A percentile compares a stretch with the other conserved stretches of the same genome.
These are phyloP conservation scores for Ormia ochracea DNA, from an alignment of 2,888 invertebrate species.

Conservation along the genomic window DNA sequence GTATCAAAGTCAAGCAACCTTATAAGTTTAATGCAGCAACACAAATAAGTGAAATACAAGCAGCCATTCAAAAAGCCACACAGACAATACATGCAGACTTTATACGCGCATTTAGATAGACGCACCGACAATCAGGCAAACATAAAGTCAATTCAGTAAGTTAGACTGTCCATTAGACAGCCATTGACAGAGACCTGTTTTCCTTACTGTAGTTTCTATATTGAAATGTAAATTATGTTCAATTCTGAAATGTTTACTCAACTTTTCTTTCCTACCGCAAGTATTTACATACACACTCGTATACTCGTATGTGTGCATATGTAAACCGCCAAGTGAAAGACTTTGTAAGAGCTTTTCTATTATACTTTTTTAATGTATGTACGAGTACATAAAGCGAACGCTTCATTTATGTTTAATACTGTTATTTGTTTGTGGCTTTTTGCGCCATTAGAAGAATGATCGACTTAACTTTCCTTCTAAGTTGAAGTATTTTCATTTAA, in stretches of 20 bases:
- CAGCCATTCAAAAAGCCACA: slow-evolving; percentile 9
- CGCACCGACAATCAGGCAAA: slow-evolving; percentile 13
- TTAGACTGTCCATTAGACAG: slow-evolving; percentile 27
- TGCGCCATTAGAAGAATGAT: slow-evolving; percentile 7
- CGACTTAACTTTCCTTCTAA: slow-evolving; percentile 27
- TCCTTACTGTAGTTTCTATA: slow-evolving; percentile 34
- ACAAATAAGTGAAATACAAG: slow-evolving; percentile 9
- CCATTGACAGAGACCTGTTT: slow-evolving; percentile 59
- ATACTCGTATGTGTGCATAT: background rate
- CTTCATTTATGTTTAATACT: slow-evolving; percentile 17
- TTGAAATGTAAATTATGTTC: slow-evolving; percentile 57
- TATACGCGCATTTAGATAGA: background rate
- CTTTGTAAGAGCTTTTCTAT: slow-evolving; percentile 16
- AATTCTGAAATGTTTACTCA: slow-evolving; percentile 17
- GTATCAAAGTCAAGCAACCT: slow-evolving; percentile 58
- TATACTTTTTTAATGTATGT: background rate
- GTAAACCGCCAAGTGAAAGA: slow-evolving; percentile 29
- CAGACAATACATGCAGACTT: background rate
- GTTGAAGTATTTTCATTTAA: slow-evolving; percentile 11
- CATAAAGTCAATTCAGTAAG: slow-evolving; percentile 16
- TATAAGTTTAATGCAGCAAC: slow-evolving; percentile 46
- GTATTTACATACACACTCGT: background rate
- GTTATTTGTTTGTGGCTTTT: slow-evolving; percentile 36
- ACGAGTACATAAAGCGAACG: background rate
- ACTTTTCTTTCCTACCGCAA: slow-evolving; percentile 13